Evolutionary conservation across 1,140 invertebrate species (phyloP).

Genomic region (Magallana gigas): DNA sequence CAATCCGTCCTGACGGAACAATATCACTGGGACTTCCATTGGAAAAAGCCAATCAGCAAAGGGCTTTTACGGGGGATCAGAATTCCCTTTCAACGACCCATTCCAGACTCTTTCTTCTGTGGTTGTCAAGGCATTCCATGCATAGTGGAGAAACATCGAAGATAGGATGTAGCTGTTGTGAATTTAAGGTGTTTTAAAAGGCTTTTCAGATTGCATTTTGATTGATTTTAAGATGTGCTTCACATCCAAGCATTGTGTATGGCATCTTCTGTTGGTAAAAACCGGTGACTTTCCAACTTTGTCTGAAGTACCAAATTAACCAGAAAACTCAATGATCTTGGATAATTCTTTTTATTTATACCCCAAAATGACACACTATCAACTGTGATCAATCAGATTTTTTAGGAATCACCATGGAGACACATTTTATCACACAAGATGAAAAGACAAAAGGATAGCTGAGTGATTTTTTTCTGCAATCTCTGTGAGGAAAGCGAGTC

Average conservation of each 20-base stretch:
- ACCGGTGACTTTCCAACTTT: constrained; percentile 16
- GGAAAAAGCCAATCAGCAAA: not conserved
- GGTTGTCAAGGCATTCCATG: constrained; percentile 17
- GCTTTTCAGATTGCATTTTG: constrained; percentile 26
- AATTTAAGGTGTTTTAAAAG: constrained; percentile 4
- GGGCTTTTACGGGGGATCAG: not conserved
- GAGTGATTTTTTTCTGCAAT: not conserved
- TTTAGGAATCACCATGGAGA: constrained; percentile 11
- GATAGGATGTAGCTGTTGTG: constrained; percentile 20
- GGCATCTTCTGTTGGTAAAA: constrained; percentile 7
- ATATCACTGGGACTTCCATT: not conserved
- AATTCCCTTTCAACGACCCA: not conserved
- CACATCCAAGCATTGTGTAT: not conserved
- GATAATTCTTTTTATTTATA: not conserved
- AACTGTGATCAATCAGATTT: not conserved
- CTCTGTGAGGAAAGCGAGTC: not conserved
- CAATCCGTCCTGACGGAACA: constrained; percentile 51
- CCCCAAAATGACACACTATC: not conserved
- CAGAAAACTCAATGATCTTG: not conserved
- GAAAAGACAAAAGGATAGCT: not conserved
- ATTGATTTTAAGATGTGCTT: constrained; percentile 24
- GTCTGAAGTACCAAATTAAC: not conserved
- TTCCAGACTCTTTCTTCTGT: not conserved
- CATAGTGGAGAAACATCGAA: constrained; percentile 25
- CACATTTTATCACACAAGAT: not conserved